A percentile compares a stretch with the other conserved stretches of the same genome.
Evolutionary conservation across 2,797 vertebrate species (phyloP).

Genomic region (Oreortyx pictus): DNA sequence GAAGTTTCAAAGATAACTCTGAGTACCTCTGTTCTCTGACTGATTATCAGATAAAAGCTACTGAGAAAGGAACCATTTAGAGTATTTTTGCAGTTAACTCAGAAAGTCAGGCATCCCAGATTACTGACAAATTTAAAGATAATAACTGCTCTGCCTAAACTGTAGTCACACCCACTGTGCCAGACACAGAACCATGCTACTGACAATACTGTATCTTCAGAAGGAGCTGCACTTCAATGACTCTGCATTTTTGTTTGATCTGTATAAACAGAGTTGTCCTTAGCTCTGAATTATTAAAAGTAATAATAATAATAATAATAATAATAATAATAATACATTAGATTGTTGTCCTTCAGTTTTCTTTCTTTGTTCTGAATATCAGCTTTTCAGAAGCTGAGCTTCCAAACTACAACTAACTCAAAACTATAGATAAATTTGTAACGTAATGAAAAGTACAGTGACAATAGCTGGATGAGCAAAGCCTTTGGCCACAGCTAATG

Average conservation of each 20-base stretch:
- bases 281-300: neutral
- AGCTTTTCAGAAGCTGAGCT: neutral
- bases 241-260: neutral
- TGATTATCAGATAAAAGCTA: neutral
- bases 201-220: neutral
- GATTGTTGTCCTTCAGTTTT: neutral
- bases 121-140: neutral
- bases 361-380: neutral
- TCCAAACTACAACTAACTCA: neutral
- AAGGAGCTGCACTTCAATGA: neutral
- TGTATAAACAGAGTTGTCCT: neutral
- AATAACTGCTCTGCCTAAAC: neutral
- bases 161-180: neutral
- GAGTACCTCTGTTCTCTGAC: neutral
- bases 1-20: neutral
- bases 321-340: neutral
- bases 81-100: neutral
- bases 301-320: neutral
- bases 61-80: neutral
- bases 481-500: no score
- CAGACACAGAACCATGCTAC: neutral
- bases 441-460: no score
- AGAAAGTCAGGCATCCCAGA: neutral
- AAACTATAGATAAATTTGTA: neutral
- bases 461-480: no score